These are phyloP conservation scores for Mormyrus hasselquistii DNA, from an alignment of 2,797 vertebrate species.

Conservation along the genomic window DNA sequence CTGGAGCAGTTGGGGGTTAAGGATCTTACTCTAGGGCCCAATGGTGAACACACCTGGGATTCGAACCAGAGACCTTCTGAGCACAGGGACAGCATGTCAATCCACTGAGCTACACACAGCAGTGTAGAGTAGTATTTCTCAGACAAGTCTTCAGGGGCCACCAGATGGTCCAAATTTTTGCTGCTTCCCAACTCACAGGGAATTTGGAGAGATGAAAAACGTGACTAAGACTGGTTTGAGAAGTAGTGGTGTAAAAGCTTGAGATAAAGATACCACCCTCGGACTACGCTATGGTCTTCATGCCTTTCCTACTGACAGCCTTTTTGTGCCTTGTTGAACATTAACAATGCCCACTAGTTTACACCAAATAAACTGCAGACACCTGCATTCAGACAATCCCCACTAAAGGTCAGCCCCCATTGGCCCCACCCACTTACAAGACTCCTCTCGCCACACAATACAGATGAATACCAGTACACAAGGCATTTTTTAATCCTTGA, in stretches of 20 bases:
- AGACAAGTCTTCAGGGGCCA: not conserved
- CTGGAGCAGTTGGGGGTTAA: not conserved
- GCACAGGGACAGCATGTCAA: not conserved
- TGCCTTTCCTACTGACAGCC: not conserved
- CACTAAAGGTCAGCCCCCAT: not conserved
- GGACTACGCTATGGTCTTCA: not conserved
- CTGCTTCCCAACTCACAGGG: not conserved
- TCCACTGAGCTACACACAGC: not conserved
- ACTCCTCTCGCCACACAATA: not conserved
- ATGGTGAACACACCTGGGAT: not conserved
- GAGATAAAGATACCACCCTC: not conserved
- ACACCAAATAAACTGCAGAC: not conserved
- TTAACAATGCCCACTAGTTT: not conserved
- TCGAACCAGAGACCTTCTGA: not conserved
- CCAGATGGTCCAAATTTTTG: not conserved
- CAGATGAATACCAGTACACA: not conserved
- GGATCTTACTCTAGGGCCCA: not conserved
- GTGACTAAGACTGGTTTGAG: not conserved
- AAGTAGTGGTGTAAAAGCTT: not conserved
- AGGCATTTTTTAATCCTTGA: not conserved
- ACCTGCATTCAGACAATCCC: not conserved
- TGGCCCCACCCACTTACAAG: not conserved
- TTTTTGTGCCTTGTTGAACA: not conserved
- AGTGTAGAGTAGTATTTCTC: not conserved
- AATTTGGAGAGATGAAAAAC: not conserved